Base-by-base conservation (phyloP, 1,140 invertebrate genomes). In the Telenomus remus region DNA sequence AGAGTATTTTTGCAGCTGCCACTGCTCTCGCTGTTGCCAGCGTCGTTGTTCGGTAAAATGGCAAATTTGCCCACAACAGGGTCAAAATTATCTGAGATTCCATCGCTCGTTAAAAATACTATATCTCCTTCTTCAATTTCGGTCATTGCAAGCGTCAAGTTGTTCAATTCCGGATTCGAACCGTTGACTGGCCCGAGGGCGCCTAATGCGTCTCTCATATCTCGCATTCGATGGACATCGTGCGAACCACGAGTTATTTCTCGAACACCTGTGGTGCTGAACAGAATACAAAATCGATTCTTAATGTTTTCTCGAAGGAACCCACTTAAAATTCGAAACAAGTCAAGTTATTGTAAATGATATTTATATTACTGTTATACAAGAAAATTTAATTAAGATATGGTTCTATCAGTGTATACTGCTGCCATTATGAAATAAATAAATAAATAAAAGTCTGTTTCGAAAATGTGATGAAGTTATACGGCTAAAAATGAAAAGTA, bases 81-180 rank as follows among this genome's bases (percentile, higher is more conserved):
- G 89, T 97, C 96, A 85, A 97, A 96, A 84, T 97, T 97, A 82
- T 97, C 96, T 9, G 95, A 96, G 19, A 97, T 92, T n/a, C 96
- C 96, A 84, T 97, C 96, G 12, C 94, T 95, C 0, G 95, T 96
- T 10, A 98, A 89, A 83, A 97, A 96, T 34, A 98, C 93, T 73
- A 97, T 93, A 84, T 97, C 96, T 8, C 94, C 95, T 37, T 90
- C 85, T 51, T 96, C 93, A 14, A 95, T 90, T 69, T 95, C 92
- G 0, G 95, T 97, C 90, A 98, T 92, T 0, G 95, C 95, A 76
- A 96, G 93, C 0, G 96, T 97, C 10, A 98, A 89, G 87, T 97
- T 97, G 78, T 95, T 95, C 33, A 97, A 87, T 89, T 98, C 96
- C 0, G 96, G 96, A 82, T 96, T 95, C 33, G 90, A 91, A 10